phyloP scores from a whole-genome alignment of 2,113 vertebrate genomes.

The Labeo rohita region DNA sequence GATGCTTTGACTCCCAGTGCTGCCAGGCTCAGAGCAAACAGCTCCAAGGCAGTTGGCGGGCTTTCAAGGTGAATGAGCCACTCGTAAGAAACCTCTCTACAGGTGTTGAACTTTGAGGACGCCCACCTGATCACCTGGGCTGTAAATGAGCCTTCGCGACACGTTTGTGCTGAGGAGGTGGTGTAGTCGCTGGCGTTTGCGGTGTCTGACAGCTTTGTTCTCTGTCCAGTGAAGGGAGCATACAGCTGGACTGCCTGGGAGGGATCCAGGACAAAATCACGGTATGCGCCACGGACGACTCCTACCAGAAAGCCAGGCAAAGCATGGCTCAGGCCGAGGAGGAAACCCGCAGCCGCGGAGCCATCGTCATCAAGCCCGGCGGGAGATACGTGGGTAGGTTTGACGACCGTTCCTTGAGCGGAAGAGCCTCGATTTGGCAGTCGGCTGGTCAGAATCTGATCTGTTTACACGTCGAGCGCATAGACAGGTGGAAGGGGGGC shows the following conservation, averaged over 20 bases:
- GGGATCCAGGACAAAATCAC: slow-evolving; percentile 98
- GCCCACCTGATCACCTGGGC: not conserved
- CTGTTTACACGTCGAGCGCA: not conserved
- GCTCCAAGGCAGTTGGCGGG: not conserved
- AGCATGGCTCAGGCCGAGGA: slow-evolving; percentile 96
- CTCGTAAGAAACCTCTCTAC: not conserved
- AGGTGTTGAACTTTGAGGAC: not conserved
- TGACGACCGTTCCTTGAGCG: not conserved
- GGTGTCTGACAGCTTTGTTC: not conserved
- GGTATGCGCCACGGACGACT: slow-evolving; percentile 95
- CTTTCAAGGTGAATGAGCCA: not conserved
- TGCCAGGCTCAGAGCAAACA: not conserved
- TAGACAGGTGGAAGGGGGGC: not conserved
- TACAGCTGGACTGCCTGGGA: slow-evolving; percentile 94
- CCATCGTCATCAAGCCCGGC: slow-evolving; percentile 96
- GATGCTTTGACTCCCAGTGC: not conserved
- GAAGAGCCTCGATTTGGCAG: not conserved
- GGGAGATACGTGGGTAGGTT: slow-evolving; percentile 89
- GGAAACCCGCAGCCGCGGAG: slow-evolving; percentile 91
- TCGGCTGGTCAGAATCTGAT: not conserved
- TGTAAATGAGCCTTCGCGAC: not conserved
- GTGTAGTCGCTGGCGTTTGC: not conserved
- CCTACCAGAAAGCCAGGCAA: slow-evolving; percentile 95
- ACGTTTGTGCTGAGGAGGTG: not conserved
- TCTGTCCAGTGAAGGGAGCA: slow-evolving; percentile 83